Conservation (phyloP, 35 echinoderm and acorn worm genomes). For the Heliocidaris tuberculata region DNA sequence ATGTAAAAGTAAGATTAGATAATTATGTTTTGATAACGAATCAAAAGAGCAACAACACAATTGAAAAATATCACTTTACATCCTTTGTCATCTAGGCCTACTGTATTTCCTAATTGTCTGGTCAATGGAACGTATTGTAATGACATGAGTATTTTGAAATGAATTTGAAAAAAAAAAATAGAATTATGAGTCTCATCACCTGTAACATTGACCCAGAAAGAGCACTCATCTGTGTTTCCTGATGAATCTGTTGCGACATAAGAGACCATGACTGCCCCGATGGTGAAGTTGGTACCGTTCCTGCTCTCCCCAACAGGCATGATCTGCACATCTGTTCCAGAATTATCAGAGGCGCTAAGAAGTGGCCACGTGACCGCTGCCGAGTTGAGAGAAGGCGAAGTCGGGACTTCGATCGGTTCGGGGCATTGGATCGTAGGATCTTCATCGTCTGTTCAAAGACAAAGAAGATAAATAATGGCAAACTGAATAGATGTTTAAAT, state of each 20-base stretch:
- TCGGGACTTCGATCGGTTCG: background rate
- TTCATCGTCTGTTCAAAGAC: background rate
- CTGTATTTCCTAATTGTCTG: too few species aligned
- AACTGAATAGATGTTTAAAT: background rate
- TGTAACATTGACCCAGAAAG: background rate
- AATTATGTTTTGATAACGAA: too few species aligned
- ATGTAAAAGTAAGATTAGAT: too few species aligned
- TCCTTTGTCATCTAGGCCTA: too few species aligned
- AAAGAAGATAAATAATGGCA: background rate
- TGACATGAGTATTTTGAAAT: too few species aligned
- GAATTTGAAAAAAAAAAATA: background rate
- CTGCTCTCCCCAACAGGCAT: background rate
- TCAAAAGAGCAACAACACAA: too few species aligned
- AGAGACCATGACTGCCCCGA: background rate
- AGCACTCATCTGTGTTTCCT: background rate
- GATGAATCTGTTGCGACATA: background rate
- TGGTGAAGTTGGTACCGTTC: background rate
- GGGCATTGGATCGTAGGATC: background rate
- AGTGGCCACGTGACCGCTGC: background rate
- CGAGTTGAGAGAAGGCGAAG: background rate
- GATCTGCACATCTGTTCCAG: background rate
- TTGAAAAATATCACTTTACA: too few species aligned
- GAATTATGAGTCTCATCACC: background rate
- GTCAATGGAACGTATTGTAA: too few species aligned
- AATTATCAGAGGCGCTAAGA: background rate